These are phyloP conservation scores for Drosophila sp. DNA, from an alignment of 1,140 invertebrate genomes.

Conservation along the genomic window DNA sequence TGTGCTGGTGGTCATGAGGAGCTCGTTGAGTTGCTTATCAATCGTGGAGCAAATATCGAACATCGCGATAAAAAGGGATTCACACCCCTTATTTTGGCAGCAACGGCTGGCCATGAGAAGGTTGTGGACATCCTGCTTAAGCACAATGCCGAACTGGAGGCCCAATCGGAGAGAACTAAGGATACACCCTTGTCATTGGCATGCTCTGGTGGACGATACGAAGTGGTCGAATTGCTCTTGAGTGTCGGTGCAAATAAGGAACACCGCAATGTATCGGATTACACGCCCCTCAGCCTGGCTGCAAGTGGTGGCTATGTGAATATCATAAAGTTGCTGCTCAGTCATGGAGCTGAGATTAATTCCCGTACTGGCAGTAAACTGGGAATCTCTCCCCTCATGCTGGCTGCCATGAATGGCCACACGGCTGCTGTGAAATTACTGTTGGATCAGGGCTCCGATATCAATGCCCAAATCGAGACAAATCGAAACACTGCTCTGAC, in stretches of 20 bases:
- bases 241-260: slow-evolving; percentile 97
- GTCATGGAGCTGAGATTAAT: slow-evolving; percentile 98
- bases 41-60: slow-evolving; percentile 96
- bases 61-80: slow-evolving; percentile 99
- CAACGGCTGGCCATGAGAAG: slow-evolving; percentile 98
- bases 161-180: slow-evolving; percentile 99
- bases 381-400: slow-evolving; percentile 99
- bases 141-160: slow-evolving; percentile 97
- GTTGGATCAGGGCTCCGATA: slow-evolving; percentile 98
- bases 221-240: slow-evolving; percentile 97
- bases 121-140: slow-evolving; percentile 96
- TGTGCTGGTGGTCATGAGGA: slow-evolving; percentile 99
- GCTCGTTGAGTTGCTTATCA: slow-evolving; percentile 94
- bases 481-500: slow-evolving; percentile 99
- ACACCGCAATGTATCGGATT: slow-evolving; percentile 99
- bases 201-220: slow-evolving; percentile 98
- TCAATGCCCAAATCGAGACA: slow-evolving; percentile 99
- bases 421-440: slow-evolving; percentile 95
- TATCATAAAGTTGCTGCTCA: slow-evolving; percentile 97
- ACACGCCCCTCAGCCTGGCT: slow-evolving; percentile 98
- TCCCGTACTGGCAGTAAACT: slow-evolving; percentile 98
- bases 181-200: slow-evolving; percentile 98
- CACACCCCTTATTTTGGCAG: slow-evolving; percentile 97
- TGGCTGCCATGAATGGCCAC: slow-evolving; percentile 99
- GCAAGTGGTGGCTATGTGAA: slow-evolving; percentile 99